Percentiles rank a stretch among this genome's conserved stretches.
Evolutionary conservation across 2,888 invertebrate species (phyloP).

Genomic region (Ichneumoninae sp.): DNA sequence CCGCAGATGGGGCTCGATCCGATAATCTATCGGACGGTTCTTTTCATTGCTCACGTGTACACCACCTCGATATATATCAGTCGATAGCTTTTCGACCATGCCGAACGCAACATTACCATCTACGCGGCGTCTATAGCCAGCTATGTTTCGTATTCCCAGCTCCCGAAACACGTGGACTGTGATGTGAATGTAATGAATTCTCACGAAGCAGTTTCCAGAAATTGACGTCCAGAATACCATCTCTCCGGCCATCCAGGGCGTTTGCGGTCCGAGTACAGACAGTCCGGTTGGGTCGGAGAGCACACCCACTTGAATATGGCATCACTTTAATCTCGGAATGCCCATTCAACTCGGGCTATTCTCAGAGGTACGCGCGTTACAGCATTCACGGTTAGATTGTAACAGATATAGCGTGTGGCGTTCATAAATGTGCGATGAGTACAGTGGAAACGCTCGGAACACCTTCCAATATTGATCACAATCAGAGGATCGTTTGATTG

Average conservation of each 20-base stretch:
- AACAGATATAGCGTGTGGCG: background rate
- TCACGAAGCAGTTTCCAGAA: constrained; percentile 23
- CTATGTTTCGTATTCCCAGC: background rate
- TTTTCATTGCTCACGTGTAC: constrained; percentile 5
- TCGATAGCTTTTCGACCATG: background rate
- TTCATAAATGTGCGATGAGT: background rate
- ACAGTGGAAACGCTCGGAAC: background rate
- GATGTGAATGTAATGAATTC: constrained; percentile 56
- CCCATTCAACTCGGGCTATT: background rate
- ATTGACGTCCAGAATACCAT: constrained; percentile 32
- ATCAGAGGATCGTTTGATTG: background rate
- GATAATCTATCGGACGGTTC: constrained; percentile 37
- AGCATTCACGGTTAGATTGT: constrained; percentile 6
- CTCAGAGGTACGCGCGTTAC: background rate
- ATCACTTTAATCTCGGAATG: constrained; percentile 28
- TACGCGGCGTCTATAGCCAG: constrained; percentile 12
- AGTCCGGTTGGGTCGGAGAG: background rate
- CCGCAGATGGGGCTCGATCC: constrained; percentile 5
- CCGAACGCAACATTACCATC: constrained; percentile 25
- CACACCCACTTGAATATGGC: background rate
- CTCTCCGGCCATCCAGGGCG: background rate
- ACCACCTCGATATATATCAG: background rate
- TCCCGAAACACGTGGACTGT: constrained; percentile 15
- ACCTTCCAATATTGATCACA: background rate
- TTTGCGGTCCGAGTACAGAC: background rate